Conservation (phyloP, 2,113 vertebrate species). For the Scomber colias region DNA sequence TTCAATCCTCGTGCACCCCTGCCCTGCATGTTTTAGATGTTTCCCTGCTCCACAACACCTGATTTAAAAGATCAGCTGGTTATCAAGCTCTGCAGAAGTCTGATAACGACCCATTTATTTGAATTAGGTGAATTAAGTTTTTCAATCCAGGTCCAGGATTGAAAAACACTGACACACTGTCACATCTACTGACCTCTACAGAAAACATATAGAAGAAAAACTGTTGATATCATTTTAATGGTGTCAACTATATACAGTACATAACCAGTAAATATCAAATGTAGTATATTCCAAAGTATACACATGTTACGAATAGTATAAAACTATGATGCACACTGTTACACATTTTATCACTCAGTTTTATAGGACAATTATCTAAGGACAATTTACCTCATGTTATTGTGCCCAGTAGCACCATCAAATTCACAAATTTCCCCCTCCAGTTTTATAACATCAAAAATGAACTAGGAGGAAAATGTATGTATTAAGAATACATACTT, state of each 20-base stretch:
- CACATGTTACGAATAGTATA: background rate
- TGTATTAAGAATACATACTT: background rate
- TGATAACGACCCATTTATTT: too few relatives aligned
- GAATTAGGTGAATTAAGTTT: too few relatives aligned
- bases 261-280: slow-evolving; percentile 12
- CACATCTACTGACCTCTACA: too few relatives aligned
- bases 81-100: too few relatives aligned
- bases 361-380: background rate
- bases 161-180: too few relatives aligned
- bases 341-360: background rate
- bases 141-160: too few relatives aligned
- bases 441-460: background rate
- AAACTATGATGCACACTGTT: slow-evolving; percentile 11
- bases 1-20: too few relatives aligned
- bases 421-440: background rate
- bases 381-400: background rate
- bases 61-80: too few relatives aligned
- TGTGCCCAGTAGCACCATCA: background rate
- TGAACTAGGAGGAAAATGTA: background rate
- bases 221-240: background rate
- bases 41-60: too few relatives aligned
- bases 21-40: too few relatives aligned
- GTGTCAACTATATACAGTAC: slow-evolving; percentile 5
- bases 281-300: slow-evolving; percentile 6
- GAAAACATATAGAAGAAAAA: background rate